A percentile compares a stretch with the other conserved stretches of the same genome.
Evolutionary conservation across 1,140 invertebrate genomes (phyloP).

Genomic region (Nilaparvata lugens): DNA sequence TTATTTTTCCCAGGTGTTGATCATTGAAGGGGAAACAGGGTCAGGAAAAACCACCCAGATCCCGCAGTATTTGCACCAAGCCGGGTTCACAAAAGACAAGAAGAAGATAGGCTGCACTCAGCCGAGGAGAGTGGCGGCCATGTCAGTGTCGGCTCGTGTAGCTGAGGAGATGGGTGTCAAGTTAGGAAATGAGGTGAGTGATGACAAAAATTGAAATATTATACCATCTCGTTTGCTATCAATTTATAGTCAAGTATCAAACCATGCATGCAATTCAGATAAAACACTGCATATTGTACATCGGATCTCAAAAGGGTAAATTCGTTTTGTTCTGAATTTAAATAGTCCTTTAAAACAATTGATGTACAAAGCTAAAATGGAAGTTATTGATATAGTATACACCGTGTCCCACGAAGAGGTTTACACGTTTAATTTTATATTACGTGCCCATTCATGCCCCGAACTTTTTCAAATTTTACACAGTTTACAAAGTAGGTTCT

Average conservation of each 20-base stretch:
- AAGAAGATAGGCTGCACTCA: conserved; percentile 62
- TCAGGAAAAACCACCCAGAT: conserved; percentile 99
- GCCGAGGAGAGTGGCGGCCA: conserved; percentile 66
- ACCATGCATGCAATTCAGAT: too few species aligned
- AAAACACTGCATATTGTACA: too few species aligned
- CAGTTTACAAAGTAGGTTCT: too few species aligned
- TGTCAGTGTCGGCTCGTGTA: conserved; percentile 66
- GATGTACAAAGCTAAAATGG: too few species aligned
- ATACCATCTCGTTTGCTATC: not conserved
- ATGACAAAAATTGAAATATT: conserved; percentile 2
- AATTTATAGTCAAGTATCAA: not conserved
- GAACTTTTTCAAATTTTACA: too few species aligned
- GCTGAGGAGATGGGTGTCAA: conserved; percentile 62
- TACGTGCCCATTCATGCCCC: too few species aligned
- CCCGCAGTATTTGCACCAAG: conserved; percentile 92
- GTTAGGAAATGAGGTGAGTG: conserved; percentile 53
- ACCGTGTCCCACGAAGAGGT: too few species aligned
- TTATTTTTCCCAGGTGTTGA: conserved; percentile 50
- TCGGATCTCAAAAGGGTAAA: not conserved
- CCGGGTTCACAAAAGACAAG: conserved; percentile 72
- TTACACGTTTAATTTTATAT: too few species aligned
- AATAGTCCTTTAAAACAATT: too few species aligned
- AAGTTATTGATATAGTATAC: too few species aligned
- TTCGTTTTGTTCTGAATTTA: not conserved
- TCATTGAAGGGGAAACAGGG: conserved; percentile 97